Conservation (phyloP, 2,888 invertebrate genomes). For the Sepioteuthis lessoniana region DNA sequence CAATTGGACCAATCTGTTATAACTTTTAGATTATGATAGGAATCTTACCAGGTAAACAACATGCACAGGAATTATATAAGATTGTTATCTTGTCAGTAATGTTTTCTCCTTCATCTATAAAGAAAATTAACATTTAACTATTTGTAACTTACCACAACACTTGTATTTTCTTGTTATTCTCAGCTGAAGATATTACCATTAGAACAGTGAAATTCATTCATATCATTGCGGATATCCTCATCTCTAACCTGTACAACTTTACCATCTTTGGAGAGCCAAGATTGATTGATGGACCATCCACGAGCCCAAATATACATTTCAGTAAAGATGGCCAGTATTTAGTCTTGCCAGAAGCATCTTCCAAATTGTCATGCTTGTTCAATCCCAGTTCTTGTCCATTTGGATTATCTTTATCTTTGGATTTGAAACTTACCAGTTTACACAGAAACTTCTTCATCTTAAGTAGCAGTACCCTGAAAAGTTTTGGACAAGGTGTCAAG, state of each 20-base stretch:
- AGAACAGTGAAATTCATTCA: constrained; percentile 55
- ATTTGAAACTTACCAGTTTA: constrained; percentile 53
- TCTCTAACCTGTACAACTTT: constrained; percentile 62
- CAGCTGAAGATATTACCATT: neutral
- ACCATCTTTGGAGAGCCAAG: constrained; percentile 59
- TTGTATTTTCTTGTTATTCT: neutral
- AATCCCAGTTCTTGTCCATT: constrained; percentile 52
- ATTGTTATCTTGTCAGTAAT: too few relatives aligned
- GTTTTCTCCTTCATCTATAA: neutral
- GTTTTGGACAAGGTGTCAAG: constrained; percentile 54
- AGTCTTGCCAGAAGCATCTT: neutral
- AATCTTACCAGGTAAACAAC: too few relatives aligned
- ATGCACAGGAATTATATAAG: neutral
- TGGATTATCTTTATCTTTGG: constrained; percentile 56
- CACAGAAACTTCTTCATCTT: constrained; percentile 53
- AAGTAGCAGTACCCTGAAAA: constrained; percentile 55
- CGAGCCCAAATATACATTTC: constrained; percentile 54
- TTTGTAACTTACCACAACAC: neutral
- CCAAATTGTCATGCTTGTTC: constrained; percentile 51
- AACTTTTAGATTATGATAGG: too few relatives aligned
- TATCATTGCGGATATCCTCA: constrained; percentile 58
- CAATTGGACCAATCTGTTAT: too few relatives aligned
- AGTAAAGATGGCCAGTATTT: constrained; percentile 55
- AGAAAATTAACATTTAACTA: neutral
- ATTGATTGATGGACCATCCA: constrained; percentile 53